Base-by-base conservation (phyloP, 1,140 invertebrate species). In the Dinoponera quadriceps region DNA sequence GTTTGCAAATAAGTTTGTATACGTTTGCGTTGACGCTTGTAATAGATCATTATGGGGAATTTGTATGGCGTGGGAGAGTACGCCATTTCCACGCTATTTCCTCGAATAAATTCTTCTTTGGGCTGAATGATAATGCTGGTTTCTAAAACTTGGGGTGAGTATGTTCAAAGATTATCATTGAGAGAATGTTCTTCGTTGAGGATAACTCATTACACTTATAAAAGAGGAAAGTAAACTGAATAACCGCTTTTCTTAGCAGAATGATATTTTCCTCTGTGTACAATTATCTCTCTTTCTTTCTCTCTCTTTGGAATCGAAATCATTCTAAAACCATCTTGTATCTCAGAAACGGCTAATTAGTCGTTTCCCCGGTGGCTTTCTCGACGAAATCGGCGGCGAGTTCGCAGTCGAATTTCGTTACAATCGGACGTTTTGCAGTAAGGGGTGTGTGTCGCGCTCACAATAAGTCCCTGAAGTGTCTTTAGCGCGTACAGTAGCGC, bases 391-490 rank as follows among this genome's bases (percentile, higher is more conserved):
- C 14, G 57, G 18, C 48, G 27, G 48, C 16, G 51, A 51, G 48
- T 25, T 73, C 65, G 74, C 63, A 44, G 85, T 78, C 59, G 90
- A 90, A 90, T 91, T 91, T 92, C 88, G 90, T 92, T 90, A 89
- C 85, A 90, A 92, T 92, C 82, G 86, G 55, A 57, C 80, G 81
- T 83, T 88, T 87, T 86, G 82, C 80, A 72, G 77, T 71, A 49
- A 73, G 66, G 55, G 44, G 48, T 59, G 80, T 85, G 75, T 88
- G 86, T 86, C 78, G 74, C 80, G 68, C 27, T 33, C 57, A 90
- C 91, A 93, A 92, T 91, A 85, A 88, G 80, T 81, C 82, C 25
- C 87, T 93, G 87, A 91, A 93, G 92, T 93, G 90, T 93, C 90
- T 93, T 92, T 92, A 89, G 87, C 87, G 88, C 84, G 83, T 77